A percentile compares a stretch with the other conserved stretches of the same genome.
phyloP scores from a whole-genome alignment of 2,797 vertebrate genomes.

The Hippoglossus hippoglossus region DNA sequence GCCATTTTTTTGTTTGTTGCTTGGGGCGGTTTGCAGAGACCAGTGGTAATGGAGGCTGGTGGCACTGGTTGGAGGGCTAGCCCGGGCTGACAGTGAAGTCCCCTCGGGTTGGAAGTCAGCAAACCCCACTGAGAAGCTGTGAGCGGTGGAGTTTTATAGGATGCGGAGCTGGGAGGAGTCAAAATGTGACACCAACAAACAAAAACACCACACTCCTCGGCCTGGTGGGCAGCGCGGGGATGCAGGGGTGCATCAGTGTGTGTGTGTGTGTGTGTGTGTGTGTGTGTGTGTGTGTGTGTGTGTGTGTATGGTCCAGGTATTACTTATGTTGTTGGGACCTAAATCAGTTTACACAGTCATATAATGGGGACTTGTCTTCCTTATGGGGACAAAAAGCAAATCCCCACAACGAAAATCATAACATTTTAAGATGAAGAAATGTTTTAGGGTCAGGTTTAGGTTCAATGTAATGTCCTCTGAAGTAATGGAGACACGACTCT shows the following conservation, averaged over 20 bases:
- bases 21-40: conserved; percentile 47
- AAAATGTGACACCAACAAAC: conserved; percentile 55
- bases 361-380: too few relatives aligned
- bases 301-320: conserved; percentile 7
- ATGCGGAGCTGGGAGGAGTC: conserved; percentile 61
- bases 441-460: too few relatives aligned
- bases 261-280: conserved; percentile 30
- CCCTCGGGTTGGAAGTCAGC: conserved; percentile 74
- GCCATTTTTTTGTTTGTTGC: conserved; percentile 78
- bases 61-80: conserved; percentile 27
- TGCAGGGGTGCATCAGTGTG: conserved; percentile 3
- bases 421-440: too few relatives aligned
- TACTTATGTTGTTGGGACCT: too few relatives aligned
- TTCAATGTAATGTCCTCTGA: too few relatives aligned
- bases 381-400: too few relatives aligned
- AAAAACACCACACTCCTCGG: conserved; percentile 45
- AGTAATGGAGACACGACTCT: neutral
- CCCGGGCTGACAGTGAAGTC: conserved; percentile 71
- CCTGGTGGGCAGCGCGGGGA: conserved; percentile 24
- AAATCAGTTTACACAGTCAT: too few relatives aligned
- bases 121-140: conserved; percentile 61
- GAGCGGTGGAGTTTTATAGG: conserved; percentile 72
- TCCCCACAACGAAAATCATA: too few relatives aligned
- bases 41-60: conserved; percentile 33
- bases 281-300: conserved; percentile 19